Evolutionary conservation across 2,888 invertebrate species (phyloP).

Genomic region (Bhutanitis thaidina): DNA sequence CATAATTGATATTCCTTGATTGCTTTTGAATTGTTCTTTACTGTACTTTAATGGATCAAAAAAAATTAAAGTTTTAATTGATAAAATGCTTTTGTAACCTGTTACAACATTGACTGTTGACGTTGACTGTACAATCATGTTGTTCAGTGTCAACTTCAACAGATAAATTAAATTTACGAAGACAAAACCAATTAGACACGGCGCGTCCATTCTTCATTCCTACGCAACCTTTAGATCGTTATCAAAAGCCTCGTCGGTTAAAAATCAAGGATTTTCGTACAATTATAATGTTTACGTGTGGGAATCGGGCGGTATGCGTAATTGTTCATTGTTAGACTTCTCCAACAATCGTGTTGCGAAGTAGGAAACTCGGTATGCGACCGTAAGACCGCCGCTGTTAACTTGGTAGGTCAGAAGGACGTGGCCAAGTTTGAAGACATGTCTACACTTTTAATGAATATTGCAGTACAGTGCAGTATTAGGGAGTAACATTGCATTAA

Average conservation of each 20-base stretch:
- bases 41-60: too few relatives aligned
- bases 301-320: constrained; percentile 44
- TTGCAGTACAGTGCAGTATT: too few relatives aligned
- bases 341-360: constrained; percentile 48
- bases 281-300: constrained; percentile 51
- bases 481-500: too few relatives aligned
- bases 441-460: too few relatives aligned
- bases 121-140: not conserved
- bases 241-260: constrained; percentile 51
- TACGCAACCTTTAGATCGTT: constrained; percentile 59
- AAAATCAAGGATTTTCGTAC: constrained; percentile 65
- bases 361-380: constrained; percentile 39
- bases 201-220: constrained; percentile 24
- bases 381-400: constrained; percentile 29
- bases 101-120: too few relatives aligned
- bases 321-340: constrained; percentile 59
- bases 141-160: not conserved
- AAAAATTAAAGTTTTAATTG: too few relatives aligned
- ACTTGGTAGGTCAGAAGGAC: constrained; percentile 7
- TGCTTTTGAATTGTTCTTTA: too few relatives aligned
- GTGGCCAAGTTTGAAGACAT: not conserved
- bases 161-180: not conserved
- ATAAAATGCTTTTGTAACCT: too few relatives aligned
- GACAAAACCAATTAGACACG: constrained; percentile 16
- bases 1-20: too few relatives aligned